phyloP scores from a whole-genome alignment of 2,888 invertebrate species.

The Conomelus anceps region DNA sequence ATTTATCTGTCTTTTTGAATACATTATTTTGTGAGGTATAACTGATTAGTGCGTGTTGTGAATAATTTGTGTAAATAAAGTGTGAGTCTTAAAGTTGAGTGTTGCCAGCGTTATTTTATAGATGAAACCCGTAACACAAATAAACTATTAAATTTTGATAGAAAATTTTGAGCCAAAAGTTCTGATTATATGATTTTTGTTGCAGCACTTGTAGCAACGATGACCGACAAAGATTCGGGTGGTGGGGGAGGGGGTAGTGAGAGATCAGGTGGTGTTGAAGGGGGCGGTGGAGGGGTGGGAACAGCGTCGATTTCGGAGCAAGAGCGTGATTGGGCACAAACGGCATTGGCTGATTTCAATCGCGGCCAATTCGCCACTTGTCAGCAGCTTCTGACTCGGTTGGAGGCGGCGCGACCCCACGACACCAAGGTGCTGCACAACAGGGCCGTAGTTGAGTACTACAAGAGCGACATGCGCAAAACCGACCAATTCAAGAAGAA shows the following conservation, averaged over 20 bases:
- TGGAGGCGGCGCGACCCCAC: slow-evolving; percentile 54
- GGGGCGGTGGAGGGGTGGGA: neutral
- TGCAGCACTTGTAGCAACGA: neutral
- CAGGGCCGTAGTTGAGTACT: slow-evolving; percentile 75
- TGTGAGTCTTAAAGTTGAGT: too few species aligned
- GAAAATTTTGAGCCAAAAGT: too few species aligned
- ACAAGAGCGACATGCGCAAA: slow-evolving; percentile 63
- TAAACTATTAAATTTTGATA: too few species aligned
- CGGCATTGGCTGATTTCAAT: slow-evolving; percentile 55
- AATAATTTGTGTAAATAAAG: too few species aligned
- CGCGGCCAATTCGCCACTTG: slow-evolving; percentile 42
- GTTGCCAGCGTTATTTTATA: too few species aligned
- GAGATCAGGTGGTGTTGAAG: too few species aligned
- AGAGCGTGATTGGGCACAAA: slow-evolving; percentile 53
- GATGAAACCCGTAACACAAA: neutral
- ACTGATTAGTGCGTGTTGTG: too few species aligned
- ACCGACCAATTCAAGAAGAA: slow-evolving; percentile 64
- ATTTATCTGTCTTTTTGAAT: too few species aligned
- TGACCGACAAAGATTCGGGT: neutral
- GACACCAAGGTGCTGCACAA: slow-evolving; percentile 76
- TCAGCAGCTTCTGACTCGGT: slow-evolving; percentile 52
- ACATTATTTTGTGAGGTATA: too few species aligned
- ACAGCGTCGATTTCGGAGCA: slow-evolving; percentile 41
- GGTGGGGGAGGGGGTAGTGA: too few species aligned
- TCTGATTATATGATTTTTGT: too few species aligned